A percentile compares a stretch with the other conserved stretches of the same genome.
These are phyloP conservation scores for Lagocephalus sceleratus DNA, from an alignment of 2,797 vertebrate genomes.

Conservation along the genomic window DNA sequence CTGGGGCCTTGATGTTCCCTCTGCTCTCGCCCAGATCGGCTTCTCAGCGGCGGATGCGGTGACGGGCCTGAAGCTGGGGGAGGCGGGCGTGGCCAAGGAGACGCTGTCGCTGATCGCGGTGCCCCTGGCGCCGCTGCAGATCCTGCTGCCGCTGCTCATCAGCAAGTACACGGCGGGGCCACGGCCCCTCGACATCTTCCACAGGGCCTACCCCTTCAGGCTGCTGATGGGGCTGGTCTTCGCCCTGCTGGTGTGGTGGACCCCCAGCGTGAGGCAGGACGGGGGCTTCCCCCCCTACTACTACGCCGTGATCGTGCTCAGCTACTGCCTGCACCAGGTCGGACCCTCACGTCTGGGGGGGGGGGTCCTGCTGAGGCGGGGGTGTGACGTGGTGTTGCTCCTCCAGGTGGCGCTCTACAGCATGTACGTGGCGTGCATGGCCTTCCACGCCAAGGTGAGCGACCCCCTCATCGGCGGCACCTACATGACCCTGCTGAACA, in stretches of 20 bases:
- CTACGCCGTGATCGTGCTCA: constrained; percentile 84
- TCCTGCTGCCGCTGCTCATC: constrained; percentile 90
- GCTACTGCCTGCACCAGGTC: constrained; percentile 95
- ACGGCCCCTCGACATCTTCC: constrained; percentile 89
- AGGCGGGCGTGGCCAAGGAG: constrained; percentile 95
- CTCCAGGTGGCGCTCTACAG: constrained; percentile 89
- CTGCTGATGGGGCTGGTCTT: constrained; percentile 89
- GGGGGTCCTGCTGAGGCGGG: no score
- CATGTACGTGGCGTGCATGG: constrained; percentile 98
- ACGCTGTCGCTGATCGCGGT: constrained; percentile 93
- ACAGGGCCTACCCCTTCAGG: constrained; percentile 95
- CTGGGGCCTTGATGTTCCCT: background rate
- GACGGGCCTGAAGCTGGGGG: constrained; percentile 93
- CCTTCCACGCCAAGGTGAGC: constrained; percentile 96
- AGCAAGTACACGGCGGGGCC: constrained; percentile 98
- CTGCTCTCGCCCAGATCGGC: constrained; percentile 79
- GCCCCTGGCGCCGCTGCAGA: constrained; percentile 97
- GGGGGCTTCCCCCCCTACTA: constrained; percentile 91
- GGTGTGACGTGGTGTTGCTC: background rate
- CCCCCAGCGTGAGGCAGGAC: constrained; percentile 85
- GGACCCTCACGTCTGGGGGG: constrained; percentile 5
- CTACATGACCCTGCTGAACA: constrained; percentile 98
- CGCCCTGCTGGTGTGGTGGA: constrained; percentile 95
- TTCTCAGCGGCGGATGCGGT: constrained; percentile 97
- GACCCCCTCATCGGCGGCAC: constrained; percentile 96